Evolutionary conservation across 1,140 invertebrate species (phyloP).

Genomic region (Lepidostoma basale): DNA sequence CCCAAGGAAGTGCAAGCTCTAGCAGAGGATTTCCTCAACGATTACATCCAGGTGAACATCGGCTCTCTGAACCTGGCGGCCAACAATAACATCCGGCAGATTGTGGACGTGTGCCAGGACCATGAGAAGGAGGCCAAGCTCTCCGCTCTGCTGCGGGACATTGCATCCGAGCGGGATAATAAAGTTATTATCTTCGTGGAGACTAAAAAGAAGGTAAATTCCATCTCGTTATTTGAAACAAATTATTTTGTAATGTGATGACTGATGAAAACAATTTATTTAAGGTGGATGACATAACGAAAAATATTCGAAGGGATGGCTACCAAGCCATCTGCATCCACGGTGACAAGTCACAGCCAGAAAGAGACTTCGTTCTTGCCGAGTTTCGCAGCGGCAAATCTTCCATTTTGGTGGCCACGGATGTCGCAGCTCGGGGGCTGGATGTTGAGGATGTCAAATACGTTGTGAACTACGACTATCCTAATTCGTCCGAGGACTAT

Average conservation of each 20-base stretch:
- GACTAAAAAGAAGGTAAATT: slow-evolving; percentile 88
- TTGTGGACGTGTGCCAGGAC: slow-evolving; percentile 93
- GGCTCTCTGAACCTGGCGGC: slow-evolving; percentile 92
- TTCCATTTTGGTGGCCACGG: slow-evolving; percentile 97
- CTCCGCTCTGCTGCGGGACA: slow-evolving; percentile 82
- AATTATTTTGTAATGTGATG: not conserved
- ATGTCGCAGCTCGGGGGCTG: slow-evolving; percentile 96
- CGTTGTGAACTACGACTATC: slow-evolving; percentile 99
- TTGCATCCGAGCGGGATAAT: slow-evolving; percentile 83
- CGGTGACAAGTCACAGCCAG: slow-evolving; percentile 96
- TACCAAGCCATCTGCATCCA: slow-evolving; percentile 91
- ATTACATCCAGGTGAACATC: slow-evolving; percentile 93
- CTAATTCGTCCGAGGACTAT: slow-evolving; percentile 97
- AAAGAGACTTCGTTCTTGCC: slow-evolving; percentile 88
- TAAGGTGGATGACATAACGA: slow-evolving; percentile 90
- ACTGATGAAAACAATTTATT: too few relatives aligned
- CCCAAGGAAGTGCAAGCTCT: slow-evolving; percentile 95
- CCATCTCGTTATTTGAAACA: too few relatives aligned
- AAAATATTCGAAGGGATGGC: slow-evolving; percentile 85
- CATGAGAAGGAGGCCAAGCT: slow-evolving; percentile 86
- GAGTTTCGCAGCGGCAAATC: slow-evolving; percentile 93
- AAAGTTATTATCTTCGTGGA: slow-evolving; percentile 98
- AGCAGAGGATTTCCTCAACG: slow-evolving; percentile 92
- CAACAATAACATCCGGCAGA: slow-evolving; percentile 98
- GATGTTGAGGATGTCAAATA: slow-evolving; percentile 99